Evolutionary conservation across 2,888 invertebrate species (phyloP).

Genomic region (Capitulum mitella): DNA sequence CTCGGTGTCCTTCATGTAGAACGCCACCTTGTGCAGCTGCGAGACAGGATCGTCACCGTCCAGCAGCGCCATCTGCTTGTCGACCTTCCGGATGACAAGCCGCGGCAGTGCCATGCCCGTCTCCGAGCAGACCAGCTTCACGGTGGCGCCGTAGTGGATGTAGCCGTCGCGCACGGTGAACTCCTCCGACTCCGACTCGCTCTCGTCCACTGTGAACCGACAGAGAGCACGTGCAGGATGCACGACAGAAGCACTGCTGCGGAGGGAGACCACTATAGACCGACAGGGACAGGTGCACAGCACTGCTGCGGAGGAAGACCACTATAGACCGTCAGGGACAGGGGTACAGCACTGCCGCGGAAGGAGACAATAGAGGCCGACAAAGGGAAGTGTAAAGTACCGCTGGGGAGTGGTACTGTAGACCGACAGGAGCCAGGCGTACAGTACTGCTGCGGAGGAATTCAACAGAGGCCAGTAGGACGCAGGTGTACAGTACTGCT

Average conservation of each 20-base stretch:
- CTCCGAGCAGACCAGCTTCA: constrained; percentile 97
- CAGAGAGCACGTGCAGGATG: too few relatives aligned
- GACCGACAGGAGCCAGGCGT: too few relatives aligned
- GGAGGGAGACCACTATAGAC: not conserved
- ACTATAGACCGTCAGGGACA: too few relatives aligned
- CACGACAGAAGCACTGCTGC: not conserved
- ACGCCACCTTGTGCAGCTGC: constrained; percentile 98
- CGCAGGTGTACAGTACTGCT: too few relatives aligned
- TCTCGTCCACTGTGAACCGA: constrained; percentile 90
- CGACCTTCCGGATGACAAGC: constrained; percentile 89
- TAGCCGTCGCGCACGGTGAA: constrained; percentile 90
- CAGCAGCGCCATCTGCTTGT: constrained; percentile 95
- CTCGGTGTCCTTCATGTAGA: constrained; percentile 99
- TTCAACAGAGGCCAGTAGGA: too few relatives aligned
- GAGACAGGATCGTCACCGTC: constrained; percentile 99
- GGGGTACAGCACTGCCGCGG: too few relatives aligned
- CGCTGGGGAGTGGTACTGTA: too few relatives aligned
- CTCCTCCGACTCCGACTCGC: constrained; percentile 95
- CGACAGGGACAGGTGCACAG: too few relatives aligned
- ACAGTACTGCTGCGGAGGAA: too few relatives aligned
- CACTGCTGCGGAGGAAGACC: too few relatives aligned
- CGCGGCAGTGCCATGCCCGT: constrained; percentile 98
- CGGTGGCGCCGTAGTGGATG: constrained; percentile 97
- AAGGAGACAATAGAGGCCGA: too few relatives aligned
- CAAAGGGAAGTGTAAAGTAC: too few relatives aligned